Evolutionary conservation across 2,888 invertebrate genomes (phyloP).

Genomic region (Dione juno): DNA sequence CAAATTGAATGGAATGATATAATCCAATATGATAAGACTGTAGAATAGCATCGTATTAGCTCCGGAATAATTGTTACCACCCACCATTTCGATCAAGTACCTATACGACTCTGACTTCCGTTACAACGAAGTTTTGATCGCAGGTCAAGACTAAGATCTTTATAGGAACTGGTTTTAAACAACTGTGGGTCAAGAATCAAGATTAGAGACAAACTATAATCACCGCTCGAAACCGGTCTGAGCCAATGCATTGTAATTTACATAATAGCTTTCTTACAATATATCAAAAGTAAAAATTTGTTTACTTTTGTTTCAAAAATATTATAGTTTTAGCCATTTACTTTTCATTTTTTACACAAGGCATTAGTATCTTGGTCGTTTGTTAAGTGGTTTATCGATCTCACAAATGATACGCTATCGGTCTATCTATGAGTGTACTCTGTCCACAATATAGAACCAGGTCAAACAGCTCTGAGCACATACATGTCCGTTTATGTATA

Average conservation of each 20-base stretch:
- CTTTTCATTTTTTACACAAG: slow-evolving; percentile 13
- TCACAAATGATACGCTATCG: slow-evolving; percentile 70
- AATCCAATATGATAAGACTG: slow-evolving; percentile 19
- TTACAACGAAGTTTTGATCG: slow-evolving; percentile 56
- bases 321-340: neutral
- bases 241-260: slow-evolving; percentile 62
- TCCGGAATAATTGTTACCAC: slow-evolving; percentile 46
- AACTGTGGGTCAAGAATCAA: slow-evolving; percentile 80
- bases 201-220: slow-evolving; percentile 73
- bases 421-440: slow-evolving; percentile 56
- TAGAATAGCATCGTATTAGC: slow-evolving; percentile 16
- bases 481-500: slow-evolving; percentile 47
- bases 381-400: slow-evolving; percentile 69
- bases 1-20: slow-evolving; percentile 9
- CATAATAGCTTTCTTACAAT: slow-evolving; percentile 28
- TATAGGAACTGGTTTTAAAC: slow-evolving; percentile 64
- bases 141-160: slow-evolving; percentile 54
- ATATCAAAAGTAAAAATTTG: neutral
- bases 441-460: slow-evolving; percentile 60
- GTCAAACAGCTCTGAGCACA: slow-evolving; percentile 66
- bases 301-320: neutral
- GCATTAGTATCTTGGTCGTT: slow-evolving; percentile 31
- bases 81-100: slow-evolving; percentile 48
- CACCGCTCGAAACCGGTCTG: slow-evolving; percentile 66
- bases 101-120: slow-evolving; percentile 55